Conservation (phyloP, 1,140 invertebrate genomes). For the Akabosia matsudoensis region DNA sequence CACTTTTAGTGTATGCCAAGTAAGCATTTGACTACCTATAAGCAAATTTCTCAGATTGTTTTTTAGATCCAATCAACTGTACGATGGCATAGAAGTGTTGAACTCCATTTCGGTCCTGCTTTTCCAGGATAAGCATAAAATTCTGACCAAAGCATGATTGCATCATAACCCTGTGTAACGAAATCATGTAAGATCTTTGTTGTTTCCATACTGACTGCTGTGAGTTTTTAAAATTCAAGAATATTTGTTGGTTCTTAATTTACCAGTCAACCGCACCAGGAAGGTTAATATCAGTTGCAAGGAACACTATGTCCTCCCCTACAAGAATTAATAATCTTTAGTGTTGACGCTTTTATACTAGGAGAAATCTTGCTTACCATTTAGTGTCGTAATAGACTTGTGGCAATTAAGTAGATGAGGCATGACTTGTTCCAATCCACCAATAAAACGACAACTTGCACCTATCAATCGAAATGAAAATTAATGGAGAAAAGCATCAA, state of each 20-base stretch:
- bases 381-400: constrained; percentile 97
- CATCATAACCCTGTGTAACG: constrained; percentile 81
- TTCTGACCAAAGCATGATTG: constrained; percentile 98
- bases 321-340: too few relatives aligned
- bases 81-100: constrained; percentile 99
- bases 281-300: constrained; percentile 98
- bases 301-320: constrained; percentile 97
- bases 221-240: background rate
- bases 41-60: constrained; percentile 98
- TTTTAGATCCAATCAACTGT: constrained; percentile 95
- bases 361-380: too few relatives aligned
- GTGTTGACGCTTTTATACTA: too few relatives aligned
- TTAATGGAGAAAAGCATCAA: too few relatives aligned
- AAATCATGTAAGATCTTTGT: background rate
- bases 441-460: constrained; percentile 90
- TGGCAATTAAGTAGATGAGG: constrained; percentile 94
- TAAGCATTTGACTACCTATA: constrained; percentile 81
- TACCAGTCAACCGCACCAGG: constrained; percentile 99
- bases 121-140: constrained; percentile 99
- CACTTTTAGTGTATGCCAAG: background rate
- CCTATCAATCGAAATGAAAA: background rate
- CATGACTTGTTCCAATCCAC: constrained; percentile 93
- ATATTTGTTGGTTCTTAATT: background rate
- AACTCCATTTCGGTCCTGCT: constrained; percentile 96
- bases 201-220: background rate